These are phyloP conservation scores for Trichogramma dendrolimi DNA, from an alignment of 2,888 invertebrate species.

Conservation along the genomic window DNA sequence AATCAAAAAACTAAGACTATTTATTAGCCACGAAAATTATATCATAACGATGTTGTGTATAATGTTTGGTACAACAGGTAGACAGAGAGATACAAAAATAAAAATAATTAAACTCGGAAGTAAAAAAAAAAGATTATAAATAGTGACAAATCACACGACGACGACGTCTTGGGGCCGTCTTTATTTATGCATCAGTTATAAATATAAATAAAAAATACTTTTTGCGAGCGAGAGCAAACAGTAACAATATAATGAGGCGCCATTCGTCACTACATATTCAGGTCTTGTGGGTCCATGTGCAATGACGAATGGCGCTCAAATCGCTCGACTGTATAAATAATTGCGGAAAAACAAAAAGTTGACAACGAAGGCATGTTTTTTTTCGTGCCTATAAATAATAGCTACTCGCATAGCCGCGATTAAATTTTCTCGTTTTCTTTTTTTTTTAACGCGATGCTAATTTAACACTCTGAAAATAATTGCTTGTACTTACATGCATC, in stretches of 20 bases:
- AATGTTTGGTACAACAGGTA: slow-evolving; percentile 9
- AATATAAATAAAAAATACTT: slow-evolving; percentile 26
- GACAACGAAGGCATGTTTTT: too few relatives aligned
- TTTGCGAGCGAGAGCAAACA: slow-evolving; percentile 17
- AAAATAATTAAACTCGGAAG: slow-evolving; percentile 28
- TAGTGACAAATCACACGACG: slow-evolving; percentile 41
- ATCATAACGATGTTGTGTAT: too few relatives aligned
- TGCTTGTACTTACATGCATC: slow-evolving; percentile 47
- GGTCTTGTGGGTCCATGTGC: background rate
- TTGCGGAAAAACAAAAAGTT: too few relatives aligned
- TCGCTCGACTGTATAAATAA: too few relatives aligned
- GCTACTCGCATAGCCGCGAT: too few relatives aligned
- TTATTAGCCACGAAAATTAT: too few relatives aligned
- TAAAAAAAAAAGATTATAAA: slow-evolving; percentile 39
- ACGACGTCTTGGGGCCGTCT: slow-evolving; percentile 43
- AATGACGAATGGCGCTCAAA: too few relatives aligned
- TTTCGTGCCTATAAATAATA: too few relatives aligned
- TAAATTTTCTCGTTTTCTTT: too few relatives aligned
- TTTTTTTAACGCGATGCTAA: too few relatives aligned
- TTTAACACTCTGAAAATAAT: too few relatives aligned
- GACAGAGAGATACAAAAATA: slow-evolving; percentile 31
- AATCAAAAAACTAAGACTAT: slow-evolving; percentile 22
- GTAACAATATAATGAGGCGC: slow-evolving; percentile 18
- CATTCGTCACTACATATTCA: slow-evolving; percentile 29
- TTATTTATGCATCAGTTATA: slow-evolving; percentile 9